Percentiles rank a stretch among this genome's conserved stretches.
Evolutionary conservation across 2,113 vertebrate genomes (phyloP).

Genomic region (Siphamia tubifer): DNA sequence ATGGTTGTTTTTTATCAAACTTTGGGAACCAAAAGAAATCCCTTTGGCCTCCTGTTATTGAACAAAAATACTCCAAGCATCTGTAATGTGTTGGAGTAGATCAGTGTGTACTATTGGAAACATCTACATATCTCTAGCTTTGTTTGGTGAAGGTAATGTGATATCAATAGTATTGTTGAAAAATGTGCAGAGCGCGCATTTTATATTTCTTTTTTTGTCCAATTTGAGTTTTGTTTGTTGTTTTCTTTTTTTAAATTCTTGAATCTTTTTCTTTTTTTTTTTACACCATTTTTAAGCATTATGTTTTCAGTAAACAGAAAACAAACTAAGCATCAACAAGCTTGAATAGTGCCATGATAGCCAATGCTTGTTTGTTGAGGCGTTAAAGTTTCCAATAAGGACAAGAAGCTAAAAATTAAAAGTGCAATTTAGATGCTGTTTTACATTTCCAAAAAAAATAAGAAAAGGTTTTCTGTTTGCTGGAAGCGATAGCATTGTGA

Average conservation of each 20-base stretch:
- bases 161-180: slow-evolving; percentile 86
- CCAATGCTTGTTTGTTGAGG: slow-evolving; percentile 83
- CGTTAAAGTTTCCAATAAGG: slow-evolving; percentile 73
- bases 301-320: slow-evolving; percentile 99
- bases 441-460: slow-evolving; percentile 58
- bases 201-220: slow-evolving; percentile 79
- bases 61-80: slow-evolving; percentile 77
- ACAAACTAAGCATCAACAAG: slow-evolving; percentile 81
- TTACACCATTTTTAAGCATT: slow-evolving; percentile 84
- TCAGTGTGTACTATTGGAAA: slow-evolving; percentile 68
- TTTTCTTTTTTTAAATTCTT: slow-evolving; percentile 61
- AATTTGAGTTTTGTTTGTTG: slow-evolving; percentile 68
- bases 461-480: slow-evolving; percentile 93
- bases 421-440: slow-evolving; percentile 85
- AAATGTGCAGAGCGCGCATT: slow-evolving; percentile 80
- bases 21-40: slow-evolving; percentile 84
- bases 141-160: slow-evolving; percentile 83
- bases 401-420: slow-evolving; percentile 63
- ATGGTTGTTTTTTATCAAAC: slow-evolving; percentile 61
- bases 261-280: slow-evolving; percentile 54
- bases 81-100: slow-evolving; percentile 71
- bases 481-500: slow-evolving; percentile 89
- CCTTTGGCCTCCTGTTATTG: slow-evolving; percentile 79
- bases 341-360: slow-evolving; percentile 62
- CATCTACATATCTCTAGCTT: slow-evolving; percentile 70